Conservation (phyloP, 35 echinoderm and acorn worm genomes). For the Apostichopus californicus region DNA sequence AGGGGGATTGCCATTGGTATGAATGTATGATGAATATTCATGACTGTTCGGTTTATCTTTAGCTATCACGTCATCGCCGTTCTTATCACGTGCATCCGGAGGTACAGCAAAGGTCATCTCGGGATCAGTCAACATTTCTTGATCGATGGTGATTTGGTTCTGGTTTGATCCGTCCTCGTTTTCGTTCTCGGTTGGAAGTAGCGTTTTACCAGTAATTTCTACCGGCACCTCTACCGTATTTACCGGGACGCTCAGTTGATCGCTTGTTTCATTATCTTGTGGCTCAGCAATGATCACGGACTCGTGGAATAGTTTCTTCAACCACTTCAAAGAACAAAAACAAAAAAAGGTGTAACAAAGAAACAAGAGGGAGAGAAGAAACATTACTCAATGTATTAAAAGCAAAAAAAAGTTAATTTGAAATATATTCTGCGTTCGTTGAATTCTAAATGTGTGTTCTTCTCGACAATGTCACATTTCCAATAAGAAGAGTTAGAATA, state of each 20-base stretch:
- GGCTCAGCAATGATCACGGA: constrained; percentile 48
- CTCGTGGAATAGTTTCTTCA: constrained; percentile 42
- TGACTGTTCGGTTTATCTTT: too few relatives aligned
- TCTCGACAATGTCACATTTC: too few relatives aligned
- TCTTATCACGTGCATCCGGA: not conserved
- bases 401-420: too few relatives aligned
- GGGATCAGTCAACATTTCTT: not conserved
- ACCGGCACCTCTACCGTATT: not conserved
- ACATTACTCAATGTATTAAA: too few relatives aligned
- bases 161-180: not conserved
- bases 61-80: too few relatives aligned
- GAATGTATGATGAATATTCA: not conserved
- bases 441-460: too few relatives aligned
- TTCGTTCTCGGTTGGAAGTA: not conserved
- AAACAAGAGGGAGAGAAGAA: not conserved
- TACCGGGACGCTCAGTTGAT: not conserved
- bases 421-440: too few relatives aligned
- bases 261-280: not conserved
- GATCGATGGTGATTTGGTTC: not conserved
- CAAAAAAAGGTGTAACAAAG: not conserved
- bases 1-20: not conserved
- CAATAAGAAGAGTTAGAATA: too few relatives aligned
- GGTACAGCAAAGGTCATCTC: not conserved
- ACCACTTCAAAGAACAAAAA: constrained; percentile 34
- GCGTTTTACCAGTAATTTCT: not conserved